These are phyloP conservation scores for Pachycephala philippinensis DNA, from an alignment of 2,113 vertebrate genomes.

Conservation along the genomic window DNA sequence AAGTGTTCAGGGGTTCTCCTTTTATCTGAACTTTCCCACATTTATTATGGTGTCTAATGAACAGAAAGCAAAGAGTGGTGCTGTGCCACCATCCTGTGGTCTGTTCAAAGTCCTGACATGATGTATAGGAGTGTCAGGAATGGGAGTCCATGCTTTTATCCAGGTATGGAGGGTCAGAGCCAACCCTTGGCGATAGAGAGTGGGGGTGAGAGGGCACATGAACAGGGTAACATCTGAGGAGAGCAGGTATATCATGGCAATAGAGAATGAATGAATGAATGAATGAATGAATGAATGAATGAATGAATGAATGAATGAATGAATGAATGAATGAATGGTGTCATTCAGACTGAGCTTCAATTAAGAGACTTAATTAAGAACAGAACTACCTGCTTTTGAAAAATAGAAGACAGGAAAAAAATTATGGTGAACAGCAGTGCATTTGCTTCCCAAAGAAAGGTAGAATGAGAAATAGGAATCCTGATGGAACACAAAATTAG, in stretches of 20 bases:
- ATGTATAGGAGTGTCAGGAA: neutral
- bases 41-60: neutral
- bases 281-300: neutral
- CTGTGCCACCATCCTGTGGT: neutral
- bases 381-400: neutral
- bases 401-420: neutral
- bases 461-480: neutral
- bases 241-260: neutral
- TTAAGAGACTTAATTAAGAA: neutral
- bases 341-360: neutral
- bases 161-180: neutral
- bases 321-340: neutral
- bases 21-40: neutral
- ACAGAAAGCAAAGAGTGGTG: neutral
- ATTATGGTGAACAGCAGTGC: neutral
- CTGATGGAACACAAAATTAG: neutral
- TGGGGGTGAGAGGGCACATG: accelerated
- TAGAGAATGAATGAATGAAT: neutral
- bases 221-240: neutral
- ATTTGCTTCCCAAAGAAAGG: neutral
- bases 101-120: neutral
- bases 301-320: neutral
- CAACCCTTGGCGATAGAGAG: neutral
- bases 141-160: neutral
- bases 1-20: neutral